Conservation (phyloP, 2,113 vertebrate genomes). For the Nesoenas mayeri region DNA sequence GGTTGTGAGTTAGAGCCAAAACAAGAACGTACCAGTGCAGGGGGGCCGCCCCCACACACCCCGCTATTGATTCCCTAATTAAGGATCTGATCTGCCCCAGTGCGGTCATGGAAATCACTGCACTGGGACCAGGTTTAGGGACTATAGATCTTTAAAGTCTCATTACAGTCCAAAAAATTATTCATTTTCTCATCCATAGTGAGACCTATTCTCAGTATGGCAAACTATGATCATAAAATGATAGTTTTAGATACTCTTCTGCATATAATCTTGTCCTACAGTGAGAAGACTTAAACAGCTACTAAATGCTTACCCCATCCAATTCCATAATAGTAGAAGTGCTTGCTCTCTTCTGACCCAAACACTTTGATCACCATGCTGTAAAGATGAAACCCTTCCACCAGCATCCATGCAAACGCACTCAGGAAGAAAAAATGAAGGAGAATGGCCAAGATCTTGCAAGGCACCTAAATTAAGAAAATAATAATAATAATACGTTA, state of each 20-base stretch:
- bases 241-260: neutral
- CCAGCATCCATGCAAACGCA: conserved; percentile 96
- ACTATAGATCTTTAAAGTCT: neutral
- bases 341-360: conserved; percentile 93
- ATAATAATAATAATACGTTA: neutral
- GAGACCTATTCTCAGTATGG: neutral
- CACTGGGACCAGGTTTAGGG: neutral
- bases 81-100: neutral
- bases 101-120: neutral
- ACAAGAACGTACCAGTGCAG: neutral
- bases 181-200: neutral
- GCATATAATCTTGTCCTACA: neutral
- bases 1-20: neutral
- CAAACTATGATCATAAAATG: neutral
- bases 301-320: conserved; percentile 87
- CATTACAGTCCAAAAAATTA: neutral
- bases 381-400: conserved; percentile 96
- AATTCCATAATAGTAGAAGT: conserved; percentile 89
- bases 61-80: neutral
- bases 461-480: conserved; percentile 79
- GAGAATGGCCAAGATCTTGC: conserved; percentile 88
- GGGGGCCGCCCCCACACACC: neutral
- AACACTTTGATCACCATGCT: conserved; percentile 97
- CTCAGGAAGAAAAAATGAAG: conserved; percentile 97
- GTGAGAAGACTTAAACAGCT: neutral